Percentiles rank a stretch among this genome's conserved stretches.
Evolutionary conservation across 2,888 invertebrate species (phyloP).

Genomic region (Himalopsyche japonica): DNA sequence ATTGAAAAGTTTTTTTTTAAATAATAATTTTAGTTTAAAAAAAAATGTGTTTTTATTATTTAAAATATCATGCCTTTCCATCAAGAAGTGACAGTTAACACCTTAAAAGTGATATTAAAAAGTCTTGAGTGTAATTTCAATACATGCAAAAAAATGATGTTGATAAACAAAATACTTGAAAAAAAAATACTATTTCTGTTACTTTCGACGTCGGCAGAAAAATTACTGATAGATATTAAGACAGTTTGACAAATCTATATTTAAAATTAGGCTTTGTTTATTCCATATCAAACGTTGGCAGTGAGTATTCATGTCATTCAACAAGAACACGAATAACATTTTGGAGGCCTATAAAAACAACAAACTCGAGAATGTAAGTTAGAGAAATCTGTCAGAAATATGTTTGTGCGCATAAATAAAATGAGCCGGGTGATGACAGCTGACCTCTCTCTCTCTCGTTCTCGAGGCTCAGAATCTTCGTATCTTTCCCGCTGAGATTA

Average conservation of each 20-base stretch:
- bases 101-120: no score
- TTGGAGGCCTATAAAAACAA: slow-evolving; percentile 13
- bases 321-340: background rate
- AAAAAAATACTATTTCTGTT: no score
- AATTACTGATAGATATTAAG: no score
- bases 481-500: slow-evolving; percentile 21
- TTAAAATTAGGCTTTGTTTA: background rate
- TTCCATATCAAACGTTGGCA: background rate
- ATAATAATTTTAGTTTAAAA: no score
- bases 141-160: no score
- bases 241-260: slow-evolving; percentile 2
- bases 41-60: no score
- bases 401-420: slow-evolving; percentile 31
- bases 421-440: slow-evolving; percentile 39
- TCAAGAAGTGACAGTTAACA: no score
- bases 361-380: slow-evolving; percentile 5
- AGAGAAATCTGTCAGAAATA: slow-evolving; percentile 20
- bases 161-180: no score
- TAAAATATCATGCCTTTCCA: no score
- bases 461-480: background rate
- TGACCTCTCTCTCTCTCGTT: slow-evolving; percentile 14
- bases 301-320: background rate
- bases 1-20: no score
- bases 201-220: no score
- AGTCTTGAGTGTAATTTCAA: no score